Conservation (phyloP, 2,888 invertebrate species). For the Drosophila neutralis region DNA sequence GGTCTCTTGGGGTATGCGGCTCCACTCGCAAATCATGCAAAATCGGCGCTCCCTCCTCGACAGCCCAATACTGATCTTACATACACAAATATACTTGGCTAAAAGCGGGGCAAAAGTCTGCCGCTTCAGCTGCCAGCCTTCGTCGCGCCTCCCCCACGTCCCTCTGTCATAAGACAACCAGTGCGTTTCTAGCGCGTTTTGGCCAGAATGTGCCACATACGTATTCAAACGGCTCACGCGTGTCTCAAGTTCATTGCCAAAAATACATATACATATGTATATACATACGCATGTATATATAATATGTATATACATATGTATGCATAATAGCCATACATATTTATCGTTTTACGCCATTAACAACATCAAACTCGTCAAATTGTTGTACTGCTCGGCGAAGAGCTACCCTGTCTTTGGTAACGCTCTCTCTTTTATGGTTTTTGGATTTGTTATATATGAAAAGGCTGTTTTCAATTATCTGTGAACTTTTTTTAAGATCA, state of each 20-base stretch:
- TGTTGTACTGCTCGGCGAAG: background rate
- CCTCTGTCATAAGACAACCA: slow-evolving; percentile 3
- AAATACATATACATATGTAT: slow-evolving; percentile 13
- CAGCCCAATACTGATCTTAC: background rate
- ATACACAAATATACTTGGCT: slow-evolving; percentile 20
- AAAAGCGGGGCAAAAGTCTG: slow-evolving; percentile 19
- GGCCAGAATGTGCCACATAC: slow-evolving; percentile 57
- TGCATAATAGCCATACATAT: background rate
- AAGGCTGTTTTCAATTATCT: rapidly evolving
- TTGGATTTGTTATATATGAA: too few species aligned
- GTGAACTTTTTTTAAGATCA: too few species aligned
- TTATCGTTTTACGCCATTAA: slow-evolving; percentile 34
- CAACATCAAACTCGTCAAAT: background rate
- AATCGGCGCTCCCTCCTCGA: background rate
- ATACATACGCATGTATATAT: background rate
- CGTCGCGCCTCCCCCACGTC: background rate
- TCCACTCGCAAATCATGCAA: slow-evolving; percentile 55
- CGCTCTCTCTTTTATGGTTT: background rate
- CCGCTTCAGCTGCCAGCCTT: background rate
- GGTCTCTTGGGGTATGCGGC: background rate
- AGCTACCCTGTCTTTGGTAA: slow-evolving; percentile 7
- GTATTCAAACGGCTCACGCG: slow-evolving; percentile 72
- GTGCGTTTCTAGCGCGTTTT: slow-evolving; percentile 35
- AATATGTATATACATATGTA: slow-evolving; percentile 11
- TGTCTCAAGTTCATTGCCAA: slow-evolving; percentile 84